Evolutionary conservation across 1,140 invertebrate species (phyloP).

Genomic region (Alviniconcha marisindica): DNA sequence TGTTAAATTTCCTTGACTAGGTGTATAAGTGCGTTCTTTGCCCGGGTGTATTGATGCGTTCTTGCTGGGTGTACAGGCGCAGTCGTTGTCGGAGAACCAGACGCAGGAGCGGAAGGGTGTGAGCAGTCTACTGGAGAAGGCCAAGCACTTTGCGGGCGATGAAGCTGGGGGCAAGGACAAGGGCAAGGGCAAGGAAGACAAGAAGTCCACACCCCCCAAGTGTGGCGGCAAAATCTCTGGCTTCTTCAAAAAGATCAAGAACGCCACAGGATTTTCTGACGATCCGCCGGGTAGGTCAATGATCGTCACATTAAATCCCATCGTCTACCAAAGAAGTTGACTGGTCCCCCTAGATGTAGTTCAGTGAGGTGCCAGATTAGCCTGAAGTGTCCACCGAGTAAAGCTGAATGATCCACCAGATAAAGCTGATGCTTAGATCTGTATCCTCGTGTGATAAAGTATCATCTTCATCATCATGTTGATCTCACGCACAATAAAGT

Average conservation of each 20-base stretch:
- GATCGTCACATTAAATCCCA: too few species aligned
- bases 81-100: constrained; percentile 32
- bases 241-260: constrained; percentile 49
- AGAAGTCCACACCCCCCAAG: constrained; percentile 23
- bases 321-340: too few species aligned
- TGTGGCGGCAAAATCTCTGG: constrained; percentile 16
- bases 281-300: constrained; percentile 18
- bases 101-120: constrained; percentile 25
- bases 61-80: background rate
- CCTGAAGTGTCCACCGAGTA: too few species aligned
- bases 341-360: too few species aligned
- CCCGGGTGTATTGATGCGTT: background rate
- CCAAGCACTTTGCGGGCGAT: constrained; percentile 53
- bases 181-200: background rate
- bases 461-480: too few species aligned
- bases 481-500: too few species aligned
- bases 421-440: too few species aligned
- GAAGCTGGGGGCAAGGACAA: background rate
- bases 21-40: too few species aligned
- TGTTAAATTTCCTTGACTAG: too few species aligned
- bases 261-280: constrained; percentile 45
- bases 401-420: too few species aligned
- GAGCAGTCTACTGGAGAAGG: constrained; percentile 44
- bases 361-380: too few species aligned
- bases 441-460: too few species aligned